Evolutionary conservation across 2,113 vertebrate genomes (phyloP).

Genomic region (Guaruba guarouba): DNA sequence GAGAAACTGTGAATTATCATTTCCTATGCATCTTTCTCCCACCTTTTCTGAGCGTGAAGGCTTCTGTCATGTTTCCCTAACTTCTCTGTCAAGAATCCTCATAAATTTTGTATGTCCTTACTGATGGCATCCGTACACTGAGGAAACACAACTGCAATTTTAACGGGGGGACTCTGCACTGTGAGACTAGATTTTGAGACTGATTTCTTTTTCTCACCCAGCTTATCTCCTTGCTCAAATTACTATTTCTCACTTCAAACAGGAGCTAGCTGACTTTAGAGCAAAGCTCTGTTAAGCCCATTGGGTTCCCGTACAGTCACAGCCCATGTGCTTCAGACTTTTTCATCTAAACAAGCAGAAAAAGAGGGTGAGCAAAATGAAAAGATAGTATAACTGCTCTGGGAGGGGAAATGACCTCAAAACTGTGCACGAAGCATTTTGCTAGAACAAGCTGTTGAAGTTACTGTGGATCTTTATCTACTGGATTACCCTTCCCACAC

Average conservation of each 20-base stretch:
- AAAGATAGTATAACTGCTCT: background rate
- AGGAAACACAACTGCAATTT: background rate
- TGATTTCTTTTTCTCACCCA: background rate
- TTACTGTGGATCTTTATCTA: background rate
- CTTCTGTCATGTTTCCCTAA: background rate
- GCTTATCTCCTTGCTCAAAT: background rate
- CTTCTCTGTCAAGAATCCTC: background rate
- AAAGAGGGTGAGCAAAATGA: background rate
- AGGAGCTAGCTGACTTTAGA: background rate
- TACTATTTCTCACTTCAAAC: background rate
- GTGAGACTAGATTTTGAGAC: background rate
- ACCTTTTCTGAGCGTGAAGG: background rate
- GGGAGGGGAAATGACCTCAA: background rate
- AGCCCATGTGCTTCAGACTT: background rate
- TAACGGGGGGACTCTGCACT: background rate
- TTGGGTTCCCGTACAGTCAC: background rate
- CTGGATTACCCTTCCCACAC: rapidly evolving
- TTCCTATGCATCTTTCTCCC: background rate
- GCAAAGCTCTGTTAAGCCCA: background rate
- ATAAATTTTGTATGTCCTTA: background rate
- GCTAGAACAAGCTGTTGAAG: background rate
- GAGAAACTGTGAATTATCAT: background rate
- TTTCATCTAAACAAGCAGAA: background rate
- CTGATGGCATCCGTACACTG: rapidly evolving
- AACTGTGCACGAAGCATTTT: background rate